Evolutionary conservation across 1,140 invertebrate genomes (phyloP).

Genomic region (Aphelenchoides besseyi): DNA sequence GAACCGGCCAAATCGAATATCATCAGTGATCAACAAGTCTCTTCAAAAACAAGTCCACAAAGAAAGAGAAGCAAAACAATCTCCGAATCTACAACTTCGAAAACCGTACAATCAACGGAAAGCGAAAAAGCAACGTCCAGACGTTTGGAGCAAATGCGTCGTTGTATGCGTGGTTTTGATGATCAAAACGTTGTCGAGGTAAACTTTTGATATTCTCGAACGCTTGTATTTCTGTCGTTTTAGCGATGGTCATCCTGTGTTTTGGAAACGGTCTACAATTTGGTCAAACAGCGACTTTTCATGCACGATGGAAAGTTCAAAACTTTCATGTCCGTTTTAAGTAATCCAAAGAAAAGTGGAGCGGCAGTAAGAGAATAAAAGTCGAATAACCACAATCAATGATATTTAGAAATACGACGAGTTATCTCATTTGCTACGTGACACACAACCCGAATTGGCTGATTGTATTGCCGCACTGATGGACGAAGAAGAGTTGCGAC

Average conservation of each 20-base stretch:
- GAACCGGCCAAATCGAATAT: neutral
- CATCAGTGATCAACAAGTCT: neutral
- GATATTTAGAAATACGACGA: conserved; percentile 10
- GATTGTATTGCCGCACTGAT: conserved; percentile 17
- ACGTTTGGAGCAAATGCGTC: conserved; percentile 22
- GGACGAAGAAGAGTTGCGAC: conserved; percentile 27
- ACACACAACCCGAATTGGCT: conserved; percentile 9
- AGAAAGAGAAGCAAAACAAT: neutral
- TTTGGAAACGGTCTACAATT: conserved; percentile 29
- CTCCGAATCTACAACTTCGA: neutral
- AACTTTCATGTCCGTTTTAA: conserved; percentile 19
- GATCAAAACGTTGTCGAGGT: conserved; percentile 17
- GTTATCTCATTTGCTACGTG: neutral
- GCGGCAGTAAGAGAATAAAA: neutral
- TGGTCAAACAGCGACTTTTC: conserved; percentile 41
- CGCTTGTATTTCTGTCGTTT: neutral
- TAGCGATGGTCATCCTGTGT: conserved; percentile 13
- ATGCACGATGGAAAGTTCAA: conserved; percentile 32
- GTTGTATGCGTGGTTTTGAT: conserved; percentile 27
- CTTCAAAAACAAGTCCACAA: neutral
- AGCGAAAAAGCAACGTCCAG: conserved; percentile 28
- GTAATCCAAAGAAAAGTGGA: neutral
- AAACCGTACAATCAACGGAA: neutral
- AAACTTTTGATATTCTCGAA: neutral
- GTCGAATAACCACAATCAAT: neutral